Evolutionary conservation across 2,113 vertebrate species (phyloP).

Genomic region (Hemicordylus capensis): DNA sequence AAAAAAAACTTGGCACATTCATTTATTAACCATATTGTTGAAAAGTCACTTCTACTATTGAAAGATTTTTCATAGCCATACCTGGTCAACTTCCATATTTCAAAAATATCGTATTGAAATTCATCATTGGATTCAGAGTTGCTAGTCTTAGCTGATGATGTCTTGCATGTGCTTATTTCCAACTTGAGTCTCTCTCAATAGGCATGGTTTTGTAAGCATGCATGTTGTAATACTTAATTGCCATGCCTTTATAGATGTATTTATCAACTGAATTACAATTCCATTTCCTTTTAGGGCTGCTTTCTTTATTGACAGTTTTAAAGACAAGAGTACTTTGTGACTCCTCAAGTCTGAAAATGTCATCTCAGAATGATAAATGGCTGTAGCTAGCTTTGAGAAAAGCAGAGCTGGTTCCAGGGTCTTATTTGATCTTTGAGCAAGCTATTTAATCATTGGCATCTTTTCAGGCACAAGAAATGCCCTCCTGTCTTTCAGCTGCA

Average conservation of each 20-base stretch:
- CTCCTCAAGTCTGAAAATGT: not conserved
- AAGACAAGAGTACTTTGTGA: not conserved
- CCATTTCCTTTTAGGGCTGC: not conserved
- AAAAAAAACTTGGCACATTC: constrained; percentile 18
- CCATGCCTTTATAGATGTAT: constrained; percentile 36
- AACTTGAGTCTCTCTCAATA: constrained; percentile 8
- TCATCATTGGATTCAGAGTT: not conserved
- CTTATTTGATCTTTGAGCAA: not conserved
- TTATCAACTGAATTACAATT: constrained; percentile 35
- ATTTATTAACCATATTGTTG: not conserved
- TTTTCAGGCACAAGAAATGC: not conserved
- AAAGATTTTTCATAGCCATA: constrained; percentile 12
- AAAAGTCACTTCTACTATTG: constrained; percentile 3
- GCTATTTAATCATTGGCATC: not conserved
- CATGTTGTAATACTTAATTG: constrained; percentile 21
- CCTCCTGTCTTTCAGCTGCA: not conserved
- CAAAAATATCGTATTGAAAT: not conserved
- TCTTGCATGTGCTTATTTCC: constrained; percentile 38
- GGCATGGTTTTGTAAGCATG: constrained; percentile 25
- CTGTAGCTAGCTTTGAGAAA: not conserved
- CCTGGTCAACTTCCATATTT: constrained; percentile 15
- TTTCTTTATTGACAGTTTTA: constrained; percentile 38
- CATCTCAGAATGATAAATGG: not conserved
- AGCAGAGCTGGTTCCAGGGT: not conserved
- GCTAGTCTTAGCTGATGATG: constrained; percentile 7